Conservation (phyloP, 2,113 vertebrate species). For the Rhinolophus sinicus region DNA sequence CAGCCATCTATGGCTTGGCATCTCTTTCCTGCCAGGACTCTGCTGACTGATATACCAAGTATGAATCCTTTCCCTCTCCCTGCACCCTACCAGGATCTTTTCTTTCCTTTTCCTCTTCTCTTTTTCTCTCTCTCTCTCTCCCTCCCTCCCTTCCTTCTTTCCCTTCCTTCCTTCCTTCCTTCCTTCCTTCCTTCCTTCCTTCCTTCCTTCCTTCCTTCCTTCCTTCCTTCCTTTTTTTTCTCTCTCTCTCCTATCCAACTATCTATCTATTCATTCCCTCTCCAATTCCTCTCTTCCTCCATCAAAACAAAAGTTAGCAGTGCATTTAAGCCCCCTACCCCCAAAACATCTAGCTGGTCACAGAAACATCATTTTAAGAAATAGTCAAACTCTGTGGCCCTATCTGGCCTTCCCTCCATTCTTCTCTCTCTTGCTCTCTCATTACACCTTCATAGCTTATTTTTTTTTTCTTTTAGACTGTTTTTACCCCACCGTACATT, state of each 20-base stretch:
- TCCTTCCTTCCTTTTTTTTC: too few species aligned
- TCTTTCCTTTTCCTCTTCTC: too few species aligned
- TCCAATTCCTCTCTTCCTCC: background rate
- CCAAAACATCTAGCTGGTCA: background rate
- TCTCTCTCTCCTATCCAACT: too few species aligned
- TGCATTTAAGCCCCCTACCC: background rate
- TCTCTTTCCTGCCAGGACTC: background rate
- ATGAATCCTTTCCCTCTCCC: background rate
- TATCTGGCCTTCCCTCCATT: background rate
- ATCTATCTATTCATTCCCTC: background rate
- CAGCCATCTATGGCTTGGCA: background rate
- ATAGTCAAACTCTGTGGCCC: background rate
- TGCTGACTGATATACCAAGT: background rate
- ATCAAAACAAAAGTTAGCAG: background rate
- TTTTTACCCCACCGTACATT: too few species aligned
- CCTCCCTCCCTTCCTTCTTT: too few species aligned
- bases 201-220: too few species aligned
- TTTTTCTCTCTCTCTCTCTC: too few species aligned
- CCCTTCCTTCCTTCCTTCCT: too few species aligned
- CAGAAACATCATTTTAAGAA: background rate
- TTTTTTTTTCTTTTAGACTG: too few species aligned
- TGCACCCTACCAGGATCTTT: background rate
- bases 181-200: too few species aligned
- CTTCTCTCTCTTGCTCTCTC: background rate
- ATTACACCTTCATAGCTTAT: background rate